A percentile compares a stretch with the other conserved stretches of the same genome.
These are phyloP conservation scores for Scleropages formosus DNA, from an alignment of 2,797 vertebrate species.

Conservation along the genomic window DNA sequence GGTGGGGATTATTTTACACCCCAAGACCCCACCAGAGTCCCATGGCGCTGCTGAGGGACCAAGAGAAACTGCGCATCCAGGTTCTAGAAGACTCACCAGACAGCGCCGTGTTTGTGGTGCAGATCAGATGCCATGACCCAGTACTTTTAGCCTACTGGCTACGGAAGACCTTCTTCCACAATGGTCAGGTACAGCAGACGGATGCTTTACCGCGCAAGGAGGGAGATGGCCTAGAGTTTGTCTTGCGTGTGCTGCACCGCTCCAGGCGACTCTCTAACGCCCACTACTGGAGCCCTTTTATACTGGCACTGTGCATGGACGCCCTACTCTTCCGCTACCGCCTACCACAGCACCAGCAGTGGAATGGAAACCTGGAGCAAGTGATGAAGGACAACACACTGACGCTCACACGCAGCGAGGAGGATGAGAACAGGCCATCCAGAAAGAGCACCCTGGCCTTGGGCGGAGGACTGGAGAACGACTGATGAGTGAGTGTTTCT, in stretches of 20 bases:
- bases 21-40: too few species aligned
- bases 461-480: neutral
- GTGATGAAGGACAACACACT: conserved; percentile 55
- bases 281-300: conserved; percentile 66
- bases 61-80: conserved; percentile 53
- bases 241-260: conserved; percentile 53
- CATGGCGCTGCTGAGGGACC: neutral
- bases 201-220: conserved; percentile 28
- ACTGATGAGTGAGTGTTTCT: too few species aligned
- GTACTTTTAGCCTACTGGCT: conserved; percentile 59
- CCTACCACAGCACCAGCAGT: conserved; percentile 44
- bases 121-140: conserved; percentile 51
- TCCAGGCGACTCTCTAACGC: conserved; percentile 50
- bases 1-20: too few species aligned
- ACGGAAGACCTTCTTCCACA: conserved; percentile 56
- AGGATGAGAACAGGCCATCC: neutral
- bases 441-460: neutral
- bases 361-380: conserved; percentile 43
- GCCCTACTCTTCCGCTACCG: conserved; percentile 54
- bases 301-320: conserved; percentile 59
- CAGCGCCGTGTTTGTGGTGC: conserved; percentile 56
- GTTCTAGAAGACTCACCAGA: conserved; percentile 58
- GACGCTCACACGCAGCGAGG: conserved; percentile 45
- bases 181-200: conserved; percentile 60
- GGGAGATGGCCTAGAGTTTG: conserved; percentile 47